These are phyloP conservation scores for Drosophila repleta DNA, from an alignment of 1,140 invertebrate species.

Conservation along the genomic window DNA sequence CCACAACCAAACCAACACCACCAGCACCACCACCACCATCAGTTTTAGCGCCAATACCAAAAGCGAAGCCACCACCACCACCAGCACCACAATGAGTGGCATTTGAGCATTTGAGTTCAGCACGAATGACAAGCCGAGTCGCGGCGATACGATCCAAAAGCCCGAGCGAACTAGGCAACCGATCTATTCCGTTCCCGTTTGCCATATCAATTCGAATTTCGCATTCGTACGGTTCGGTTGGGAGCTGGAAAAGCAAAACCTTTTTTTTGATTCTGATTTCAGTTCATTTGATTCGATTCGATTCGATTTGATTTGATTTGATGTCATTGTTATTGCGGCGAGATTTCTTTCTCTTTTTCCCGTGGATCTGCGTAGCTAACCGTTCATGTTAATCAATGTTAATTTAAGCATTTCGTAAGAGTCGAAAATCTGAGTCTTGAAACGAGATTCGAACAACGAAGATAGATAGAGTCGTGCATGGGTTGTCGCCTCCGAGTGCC, in stretches of 20 bases:
- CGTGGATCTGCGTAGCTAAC: constrained; percentile 50
- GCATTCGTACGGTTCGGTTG: constrained; percentile 42
- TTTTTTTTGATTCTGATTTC: too few species aligned
- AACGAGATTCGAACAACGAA: constrained; percentile 24
- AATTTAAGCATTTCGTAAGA: constrained; percentile 80
- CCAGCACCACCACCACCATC: constrained; percentile 22
- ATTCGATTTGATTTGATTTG: neutral
- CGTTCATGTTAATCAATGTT: constrained; percentile 80
- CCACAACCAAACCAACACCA: constrained; percentile 29
- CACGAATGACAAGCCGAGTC: constrained; percentile 1
- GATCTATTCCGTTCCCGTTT: constrained; percentile 17
- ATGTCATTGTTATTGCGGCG: constrained; percentile 2
- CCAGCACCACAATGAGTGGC: constrained; percentile 52
- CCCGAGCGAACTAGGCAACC: constrained; percentile 1
- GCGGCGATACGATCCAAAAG: constrained; percentile 6
- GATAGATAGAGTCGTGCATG: constrained; percentile 39
- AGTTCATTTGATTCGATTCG: too few species aligned
- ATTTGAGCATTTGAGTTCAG: constrained; percentile 25
- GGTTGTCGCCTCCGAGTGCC: constrained; percentile 25
- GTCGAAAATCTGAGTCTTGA: constrained; percentile 61
- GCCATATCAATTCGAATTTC: constrained; percentile 32
- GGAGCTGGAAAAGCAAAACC: neutral
- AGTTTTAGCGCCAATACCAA: neutral
- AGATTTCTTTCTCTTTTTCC: constrained; percentile 8
- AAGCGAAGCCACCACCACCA: constrained; percentile 31